These are phyloP conservation scores for Drosophila suboccidentalis DNA, from an alignment of 2,888 invertebrate species.

Conservation along the genomic window DNA sequence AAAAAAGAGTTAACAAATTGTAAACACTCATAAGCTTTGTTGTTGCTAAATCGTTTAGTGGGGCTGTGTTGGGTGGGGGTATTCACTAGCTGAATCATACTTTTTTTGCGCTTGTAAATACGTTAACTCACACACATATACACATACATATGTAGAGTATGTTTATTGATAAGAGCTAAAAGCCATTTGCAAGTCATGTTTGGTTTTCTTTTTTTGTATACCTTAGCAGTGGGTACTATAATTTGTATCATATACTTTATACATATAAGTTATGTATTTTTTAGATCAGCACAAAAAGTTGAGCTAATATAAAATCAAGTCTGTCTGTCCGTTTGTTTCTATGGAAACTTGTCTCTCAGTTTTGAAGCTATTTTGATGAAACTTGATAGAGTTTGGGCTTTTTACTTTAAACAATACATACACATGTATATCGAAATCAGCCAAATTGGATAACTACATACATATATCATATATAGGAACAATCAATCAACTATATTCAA, in stretches of 20 bases:
- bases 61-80: background rate
- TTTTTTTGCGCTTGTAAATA: conserved; percentile 19
- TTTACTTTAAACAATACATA: too few species aligned
- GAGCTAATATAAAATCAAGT: background rate
- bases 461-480: too few species aligned
- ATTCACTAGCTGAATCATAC: conserved; percentile 55
- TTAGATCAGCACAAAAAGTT: background rate
- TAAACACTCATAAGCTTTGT: conserved; percentile 28
- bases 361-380: background rate
- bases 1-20: conserved; percentile 39
- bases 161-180: conserved; percentile 38
- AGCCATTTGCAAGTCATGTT: conserved; percentile 34
- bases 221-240: conserved; percentile 3
- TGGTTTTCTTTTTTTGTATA: conserved; percentile 6
- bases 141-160: conserved; percentile 15
- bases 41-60: conserved; percentile 13
- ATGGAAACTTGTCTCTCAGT: background rate
- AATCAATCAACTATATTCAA: too few species aligned
- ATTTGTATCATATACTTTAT: too few species aligned
- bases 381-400: too few species aligned
- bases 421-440: too few species aligned
- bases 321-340: background rate
- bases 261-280: background rate
- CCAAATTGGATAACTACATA: too few species aligned
- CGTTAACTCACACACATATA: conserved; percentile 21